phyloP scores from a whole-genome alignment of 1,140 invertebrate species.

The Drosophila virilis region DNA sequence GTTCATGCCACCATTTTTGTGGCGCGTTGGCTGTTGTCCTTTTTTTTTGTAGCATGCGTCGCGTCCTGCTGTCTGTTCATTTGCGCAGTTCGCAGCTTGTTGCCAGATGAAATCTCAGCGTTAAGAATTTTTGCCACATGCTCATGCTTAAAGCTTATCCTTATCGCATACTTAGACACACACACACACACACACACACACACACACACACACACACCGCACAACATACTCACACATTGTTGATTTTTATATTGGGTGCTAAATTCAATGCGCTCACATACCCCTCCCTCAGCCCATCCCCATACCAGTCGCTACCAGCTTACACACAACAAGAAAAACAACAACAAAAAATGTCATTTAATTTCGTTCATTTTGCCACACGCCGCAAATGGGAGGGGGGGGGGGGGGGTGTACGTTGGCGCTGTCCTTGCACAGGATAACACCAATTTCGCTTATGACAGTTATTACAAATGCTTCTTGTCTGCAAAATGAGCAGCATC shows the following conservation, averaged over 20 bases:
- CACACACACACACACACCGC: slow-evolving; percentile 6
- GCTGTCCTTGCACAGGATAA: slow-evolving; percentile 65
- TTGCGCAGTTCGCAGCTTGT: slow-evolving; percentile 49
- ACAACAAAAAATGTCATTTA: slow-evolving; percentile 63
- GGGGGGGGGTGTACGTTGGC: slow-evolving; percentile 11
- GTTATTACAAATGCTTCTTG: slow-evolving; percentile 78
- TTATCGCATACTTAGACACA: slow-evolving; percentile 41
- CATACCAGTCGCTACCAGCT: background rate
- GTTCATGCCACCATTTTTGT: slow-evolving; percentile 13
- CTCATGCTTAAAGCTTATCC: slow-evolving; percentile 63
- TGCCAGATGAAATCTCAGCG: slow-evolving; percentile 57
- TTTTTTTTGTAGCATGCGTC: background rate
- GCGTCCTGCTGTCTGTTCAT: slow-evolving; percentile 34
- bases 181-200: slow-evolving; percentile 7
- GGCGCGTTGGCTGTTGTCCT: background rate
- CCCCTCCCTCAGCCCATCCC: background rate
- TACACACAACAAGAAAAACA: background rate
- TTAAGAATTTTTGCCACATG: slow-evolving; percentile 57
- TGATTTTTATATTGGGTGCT: slow-evolving; percentile 69
- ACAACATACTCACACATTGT: slow-evolving; percentile 55
- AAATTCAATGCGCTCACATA: slow-evolving; percentile 51
- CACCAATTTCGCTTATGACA: slow-evolving; percentile 78
- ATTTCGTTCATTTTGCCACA: slow-evolving; percentile 54
- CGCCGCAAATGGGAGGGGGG: slow-evolving; percentile 2
- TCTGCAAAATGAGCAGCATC: slow-evolving; percentile 60